phyloP scores from a whole-genome alignment of 2,888 invertebrate species.

The Thalpophila matura region DNA sequence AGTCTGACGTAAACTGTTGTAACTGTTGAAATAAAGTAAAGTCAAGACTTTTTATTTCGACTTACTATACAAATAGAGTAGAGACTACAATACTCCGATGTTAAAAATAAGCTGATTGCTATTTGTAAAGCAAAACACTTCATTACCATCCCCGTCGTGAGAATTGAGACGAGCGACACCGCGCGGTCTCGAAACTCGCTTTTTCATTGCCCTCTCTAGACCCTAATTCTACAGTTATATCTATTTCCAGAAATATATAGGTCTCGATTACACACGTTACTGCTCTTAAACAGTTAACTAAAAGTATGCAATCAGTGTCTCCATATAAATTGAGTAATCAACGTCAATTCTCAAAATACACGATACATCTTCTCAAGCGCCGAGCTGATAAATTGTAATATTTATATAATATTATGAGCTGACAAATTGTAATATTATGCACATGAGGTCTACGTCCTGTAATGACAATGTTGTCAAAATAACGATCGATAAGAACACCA shows the following conservation, averaged over 20 bases:
- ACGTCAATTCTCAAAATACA: constrained; percentile 31
- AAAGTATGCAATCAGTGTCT: constrained; percentile 22
- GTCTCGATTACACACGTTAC: constrained; percentile 17
- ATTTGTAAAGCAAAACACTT: background rate
- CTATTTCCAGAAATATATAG: no score
- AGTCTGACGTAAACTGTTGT: constrained; percentile 13
- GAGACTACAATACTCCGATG: background rate
- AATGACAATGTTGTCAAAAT: constrained; percentile 70
- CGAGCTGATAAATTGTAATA: constrained; percentile 44
- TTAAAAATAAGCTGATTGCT: background rate
- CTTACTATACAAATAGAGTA: background rate
- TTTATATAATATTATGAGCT: no score
- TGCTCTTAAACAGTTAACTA: constrained; percentile 5
- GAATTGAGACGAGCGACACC: no score
- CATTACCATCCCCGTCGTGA: no score
- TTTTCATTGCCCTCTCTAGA: no score
- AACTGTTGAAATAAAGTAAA: constrained; percentile 1
- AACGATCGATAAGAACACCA: constrained; percentile 66
- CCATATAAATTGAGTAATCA: constrained; percentile 48
- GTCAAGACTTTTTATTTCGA: background rate
- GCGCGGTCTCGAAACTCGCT: no score
- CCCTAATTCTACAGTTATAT: no score
- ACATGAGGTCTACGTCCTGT: constrained; percentile 60
- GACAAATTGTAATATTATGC: constrained; percentile 52
- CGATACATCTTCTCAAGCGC: constrained; percentile 32